Evolutionary conservation across 2,113 vertebrate genomes (phyloP).

Genomic region (Mellivora capensis): DNA sequence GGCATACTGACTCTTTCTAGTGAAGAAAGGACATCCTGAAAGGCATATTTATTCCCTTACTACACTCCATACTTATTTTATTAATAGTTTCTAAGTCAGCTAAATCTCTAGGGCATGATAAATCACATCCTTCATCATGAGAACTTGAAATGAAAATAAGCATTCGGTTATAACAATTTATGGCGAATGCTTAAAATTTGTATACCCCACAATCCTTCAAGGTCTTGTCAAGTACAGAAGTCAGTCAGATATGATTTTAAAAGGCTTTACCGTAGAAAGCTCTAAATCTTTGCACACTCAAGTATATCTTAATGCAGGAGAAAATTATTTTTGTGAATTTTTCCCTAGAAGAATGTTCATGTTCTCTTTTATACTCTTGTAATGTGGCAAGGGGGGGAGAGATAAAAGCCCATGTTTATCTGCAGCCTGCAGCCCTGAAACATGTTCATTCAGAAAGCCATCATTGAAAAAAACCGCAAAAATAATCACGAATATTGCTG

Average conservation of each 20-base stretch:
- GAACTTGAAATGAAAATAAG: neutral
- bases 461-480: neutral
- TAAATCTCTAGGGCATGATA: neutral
- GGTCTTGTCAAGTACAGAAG: neutral
- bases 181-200: neutral
- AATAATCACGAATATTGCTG: neutral
- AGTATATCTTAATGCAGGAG: neutral
- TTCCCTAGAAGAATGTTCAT: neutral
- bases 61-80: neutral
- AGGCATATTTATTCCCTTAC: neutral
- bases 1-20: neutral
- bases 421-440: neutral
- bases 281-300: neutral
- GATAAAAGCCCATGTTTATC: neutral
- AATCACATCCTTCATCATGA: neutral
- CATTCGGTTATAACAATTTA: slow-evolving; percentile 1
- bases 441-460: fast-evolving
- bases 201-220: neutral
- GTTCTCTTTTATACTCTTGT: neutral
- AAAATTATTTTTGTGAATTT: neutral
- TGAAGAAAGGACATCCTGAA: neutral
- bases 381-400: no score
- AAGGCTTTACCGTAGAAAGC: neutral
- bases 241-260: neutral
- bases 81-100: slow-evolving; percentile 15